Conservation (phyloP, 2,797 vertebrate genomes). For the Melanotaenia nigrans region DNA sequence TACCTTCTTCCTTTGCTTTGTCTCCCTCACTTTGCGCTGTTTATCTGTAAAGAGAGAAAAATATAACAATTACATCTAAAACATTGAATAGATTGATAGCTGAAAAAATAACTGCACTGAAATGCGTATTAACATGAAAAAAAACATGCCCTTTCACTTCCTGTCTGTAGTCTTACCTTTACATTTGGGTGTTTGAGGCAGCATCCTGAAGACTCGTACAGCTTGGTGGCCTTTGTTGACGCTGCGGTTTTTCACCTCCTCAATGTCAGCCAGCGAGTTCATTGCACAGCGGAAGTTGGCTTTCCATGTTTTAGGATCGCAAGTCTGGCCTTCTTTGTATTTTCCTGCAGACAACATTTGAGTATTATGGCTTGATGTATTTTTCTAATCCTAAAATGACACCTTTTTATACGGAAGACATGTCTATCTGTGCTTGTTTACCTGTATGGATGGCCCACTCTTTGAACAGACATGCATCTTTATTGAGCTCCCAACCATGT, state of each 20-base stretch:
- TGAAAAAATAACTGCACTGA: too few relatives aligned
- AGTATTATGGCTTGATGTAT: not conserved
- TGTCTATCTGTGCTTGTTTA: constrained; percentile 60
- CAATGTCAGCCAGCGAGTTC: constrained; percentile 95
- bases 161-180: constrained; percentile 66
- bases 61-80: not conserved
- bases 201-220: constrained; percentile 92
- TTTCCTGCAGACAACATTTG: constrained; percentile 83
- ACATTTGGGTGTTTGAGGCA: constrained; percentile 80
- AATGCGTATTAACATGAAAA: too few relatives aligned
- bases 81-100: not conserved
- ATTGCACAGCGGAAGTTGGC: constrained; percentile 98
- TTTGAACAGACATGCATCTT: constrained; percentile 93
- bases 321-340: constrained; percentile 83
- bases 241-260: constrained; percentile 94
- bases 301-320: constrained; percentile 97
- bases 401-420: not conserved
- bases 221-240: constrained; percentile 93
- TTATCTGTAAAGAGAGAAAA: constrained; percentile 79
- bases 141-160: constrained; percentile 9
- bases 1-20: constrained; percentile 84
- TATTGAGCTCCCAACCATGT: constrained; percentile 95
- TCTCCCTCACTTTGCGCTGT: constrained; percentile 80
- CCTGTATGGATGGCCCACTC: constrained; percentile 97
- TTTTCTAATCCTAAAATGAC: not conserved